Evolutionary conservation across 2,888 invertebrate species (phyloP), one percentile per base, ranked within the genome.

Genomic region (Eubasilissa splendida): DNA sequence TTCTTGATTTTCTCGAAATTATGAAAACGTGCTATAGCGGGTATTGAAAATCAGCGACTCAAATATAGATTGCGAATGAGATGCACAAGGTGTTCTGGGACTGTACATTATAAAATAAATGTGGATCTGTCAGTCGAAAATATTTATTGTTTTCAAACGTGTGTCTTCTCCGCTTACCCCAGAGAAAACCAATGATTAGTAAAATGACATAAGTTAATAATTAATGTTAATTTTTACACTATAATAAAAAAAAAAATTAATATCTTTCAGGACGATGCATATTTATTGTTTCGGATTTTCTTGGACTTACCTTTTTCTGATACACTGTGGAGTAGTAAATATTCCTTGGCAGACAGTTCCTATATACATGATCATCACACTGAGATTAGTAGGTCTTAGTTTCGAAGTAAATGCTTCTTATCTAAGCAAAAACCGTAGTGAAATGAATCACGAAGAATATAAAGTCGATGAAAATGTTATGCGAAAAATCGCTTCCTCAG

Each of bases 301-400:
- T 54, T 97, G 97, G 90, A 88, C 91, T 4, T 96, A 96, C 87
- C 90, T 97, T 78, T 87, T 94, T 22, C 93, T 96, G 87, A 93
- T 96, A 86, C 93, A 92, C 87, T 92, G 93, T 86, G 93, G 95
- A 52, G 87, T 95, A 76, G 91, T 93, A 52, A 88, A 91, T 82
- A 90, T 93, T 2, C 91, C 94, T 12, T 91, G 92, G 52, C 95
- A 95, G 85, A 92, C 94, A 0, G 94, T 96, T 87, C 94, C 96
- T 85, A 89, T 97, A 56, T 94, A 95, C 86, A 95, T 97, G 91
- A 93, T 95, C 84, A 88, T 97, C 83, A 96, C 96, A 1, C 88
- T 97, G 9, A 93, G 96, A 87, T 91, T 97, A 84, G 94, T 96
- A 4, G 96, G 97, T 0, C 87, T 97, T 77, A 95, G 96, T 1